Percentiles rank a stretch among this genome's conserved stretches.
Evolutionary conservation across 2,113 vertebrate genomes (phyloP).

Genomic region (Eptesicus fuscus): DNA sequence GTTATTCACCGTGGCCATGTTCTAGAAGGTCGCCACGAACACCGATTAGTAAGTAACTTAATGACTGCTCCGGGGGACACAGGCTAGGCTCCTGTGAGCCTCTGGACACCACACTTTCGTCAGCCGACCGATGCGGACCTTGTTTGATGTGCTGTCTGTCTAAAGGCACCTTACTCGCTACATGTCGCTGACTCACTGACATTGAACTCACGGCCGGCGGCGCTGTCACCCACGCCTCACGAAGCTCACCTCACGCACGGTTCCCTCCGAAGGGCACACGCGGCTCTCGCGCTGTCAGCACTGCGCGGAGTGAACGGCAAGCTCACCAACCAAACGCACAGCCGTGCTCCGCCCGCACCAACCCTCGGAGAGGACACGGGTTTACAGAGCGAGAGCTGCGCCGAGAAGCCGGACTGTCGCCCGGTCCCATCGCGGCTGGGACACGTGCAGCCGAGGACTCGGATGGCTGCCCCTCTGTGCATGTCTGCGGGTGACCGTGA

Average conservation of each 20-base stretch:
- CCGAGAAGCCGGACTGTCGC: fast-evolving
- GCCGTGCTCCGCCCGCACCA: fast-evolving
- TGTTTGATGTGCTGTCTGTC: neutral
- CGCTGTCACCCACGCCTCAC: fast-evolving
- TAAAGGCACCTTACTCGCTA: neutral
- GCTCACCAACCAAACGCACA: neutral
- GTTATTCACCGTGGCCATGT: neutral
- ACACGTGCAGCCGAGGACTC: fast-evolving
- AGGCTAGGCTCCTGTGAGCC: neutral
- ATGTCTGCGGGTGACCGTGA: fast-evolving
- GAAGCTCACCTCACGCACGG: fast-evolving
- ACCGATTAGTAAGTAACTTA: neutral
- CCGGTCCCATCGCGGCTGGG: fast-evolving
- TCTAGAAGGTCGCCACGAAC: neutral
- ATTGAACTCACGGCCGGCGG: fast-evolving
- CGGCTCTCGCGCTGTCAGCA: fast-evolving
- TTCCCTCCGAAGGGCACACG: fast-evolving
- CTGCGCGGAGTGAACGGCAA: neutral
- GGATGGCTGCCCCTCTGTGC: fast-evolving
- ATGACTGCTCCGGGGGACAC: neutral
- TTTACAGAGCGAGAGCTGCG: fast-evolving
- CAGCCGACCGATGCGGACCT: neutral
- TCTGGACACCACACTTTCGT: neutral
- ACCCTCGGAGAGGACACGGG: neutral
- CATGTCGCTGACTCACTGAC: fast-evolving